Conservation (phyloP, 2,888 invertebrate genomes). For the Xylota segnis region DNA sequence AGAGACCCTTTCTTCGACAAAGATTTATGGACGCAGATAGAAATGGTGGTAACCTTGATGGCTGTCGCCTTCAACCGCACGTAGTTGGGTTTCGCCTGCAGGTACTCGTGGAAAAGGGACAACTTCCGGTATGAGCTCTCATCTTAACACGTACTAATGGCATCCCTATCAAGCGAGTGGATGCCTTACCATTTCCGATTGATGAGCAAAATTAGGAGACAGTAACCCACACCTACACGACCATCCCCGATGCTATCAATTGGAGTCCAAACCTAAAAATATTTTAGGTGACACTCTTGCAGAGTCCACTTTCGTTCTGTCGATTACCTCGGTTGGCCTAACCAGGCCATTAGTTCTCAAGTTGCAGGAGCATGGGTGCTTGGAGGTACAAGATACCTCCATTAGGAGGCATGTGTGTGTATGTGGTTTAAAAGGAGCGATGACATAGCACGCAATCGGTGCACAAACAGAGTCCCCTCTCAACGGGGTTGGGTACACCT, state of each 20-base stretch:
- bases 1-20: constrained; percentile 43
- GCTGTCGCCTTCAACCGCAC: constrained; percentile 52
- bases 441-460: constrained; percentile 65
- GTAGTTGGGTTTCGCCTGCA: constrained; percentile 37
- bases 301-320: constrained; percentile 51
- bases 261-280: constrained; percentile 56
- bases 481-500: constrained; percentile 13
- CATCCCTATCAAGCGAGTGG: background rate
- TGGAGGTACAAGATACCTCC: constrained; percentile 48
- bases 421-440: constrained; percentile 51
- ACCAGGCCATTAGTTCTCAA: constrained; percentile 45
- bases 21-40: constrained; percentile 54
- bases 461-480: constrained; percentile 52
- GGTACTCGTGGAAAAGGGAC: background rate
- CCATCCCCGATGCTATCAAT: constrained; percentile 38
- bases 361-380: constrained; percentile 14
- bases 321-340: constrained; percentile 25
- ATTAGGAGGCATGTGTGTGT: constrained; percentile 45
- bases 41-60: constrained; percentile 52
- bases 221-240: constrained; percentile 24
- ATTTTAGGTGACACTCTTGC: constrained; percentile 60
- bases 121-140: background rate
- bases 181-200: constrained; percentile 35
- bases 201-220: constrained; percentile 20
- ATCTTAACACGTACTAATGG: constrained; percentile 4